Percentiles rank a stretch among this genome's conserved stretches.
These are phyloP conservation scores for Sebastes fasciatus DNA, from an alignment of 2,113 vertebrate genomes.

Conservation along the genomic window DNA sequence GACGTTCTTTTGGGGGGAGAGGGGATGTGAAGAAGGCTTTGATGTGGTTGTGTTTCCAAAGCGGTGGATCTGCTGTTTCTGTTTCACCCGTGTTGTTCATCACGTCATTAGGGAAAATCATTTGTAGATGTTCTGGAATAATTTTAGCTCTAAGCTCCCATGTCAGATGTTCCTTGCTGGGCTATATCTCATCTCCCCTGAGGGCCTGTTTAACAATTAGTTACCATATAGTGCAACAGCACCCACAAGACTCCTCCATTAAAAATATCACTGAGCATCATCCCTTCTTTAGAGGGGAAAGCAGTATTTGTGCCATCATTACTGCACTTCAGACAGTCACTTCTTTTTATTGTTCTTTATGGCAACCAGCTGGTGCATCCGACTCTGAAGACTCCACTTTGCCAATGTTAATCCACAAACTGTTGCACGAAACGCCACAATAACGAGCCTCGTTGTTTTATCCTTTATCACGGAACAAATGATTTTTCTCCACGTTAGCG, in stretches of 20 bases:
- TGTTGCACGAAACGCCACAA: slow-evolving; percentile 51
- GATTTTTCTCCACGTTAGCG: slow-evolving; percentile 48
- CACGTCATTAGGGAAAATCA: slow-evolving; percentile 52
- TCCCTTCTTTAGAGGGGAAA: slow-evolving; percentile 2
- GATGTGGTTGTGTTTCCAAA: slow-evolving; percentile 52
- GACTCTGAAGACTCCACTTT: slow-evolving; percentile 34
- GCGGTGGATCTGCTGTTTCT: slow-evolving; percentile 44
- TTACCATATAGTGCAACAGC: slow-evolving; percentile 39
- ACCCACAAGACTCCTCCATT: slow-evolving; percentile 17
- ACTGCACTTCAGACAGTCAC: slow-evolving; percentile 6
- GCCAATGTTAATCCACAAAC: slow-evolving; percentile 49
- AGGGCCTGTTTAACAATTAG: slow-evolving; percentile 50
- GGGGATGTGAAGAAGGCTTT: slow-evolving; percentile 44
- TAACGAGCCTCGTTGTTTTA: slow-evolving; percentile 49
- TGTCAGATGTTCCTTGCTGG: slow-evolving; percentile 40
- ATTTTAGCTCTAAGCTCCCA: slow-evolving; percentile 42
- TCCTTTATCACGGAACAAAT: slow-evolving; percentile 51
- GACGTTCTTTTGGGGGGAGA: slow-evolving; percentile 45
- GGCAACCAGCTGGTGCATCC: slow-evolving; percentile 45
- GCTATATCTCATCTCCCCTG: slow-evolving; percentile 29
- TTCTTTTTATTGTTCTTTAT: slow-evolving; percentile 26
- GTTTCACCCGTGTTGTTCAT: slow-evolving; percentile 37
- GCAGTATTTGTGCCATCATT: slow-evolving; percentile 20
- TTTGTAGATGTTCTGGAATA: slow-evolving; percentile 51
- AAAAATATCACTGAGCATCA: slow-evolving; percentile 8